phyloP scores from a whole-genome alignment of 2,113 vertebrate genomes.

The Acanthisitta chloris region DNA sequence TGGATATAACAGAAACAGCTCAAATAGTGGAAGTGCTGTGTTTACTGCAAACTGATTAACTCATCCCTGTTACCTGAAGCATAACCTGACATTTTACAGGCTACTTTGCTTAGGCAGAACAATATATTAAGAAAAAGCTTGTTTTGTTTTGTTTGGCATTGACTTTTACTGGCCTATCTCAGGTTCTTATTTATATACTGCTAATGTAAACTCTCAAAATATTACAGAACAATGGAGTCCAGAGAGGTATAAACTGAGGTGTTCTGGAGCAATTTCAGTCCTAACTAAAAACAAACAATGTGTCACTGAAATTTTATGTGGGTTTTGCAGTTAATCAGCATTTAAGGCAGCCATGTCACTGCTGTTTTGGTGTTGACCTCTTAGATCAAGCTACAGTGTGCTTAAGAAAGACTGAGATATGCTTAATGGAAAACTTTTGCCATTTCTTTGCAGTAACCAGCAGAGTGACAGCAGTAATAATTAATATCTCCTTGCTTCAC shows the following conservation, averaged over 20 bases:
- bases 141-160: not conserved
- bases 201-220: not conserved
- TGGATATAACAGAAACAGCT: not conserved
- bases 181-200: not conserved
- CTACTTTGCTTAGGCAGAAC: not conserved
- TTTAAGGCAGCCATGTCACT: not conserved
- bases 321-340: not conserved
- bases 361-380: not conserved
- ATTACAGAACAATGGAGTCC: not conserved
- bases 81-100: not conserved
- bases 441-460: not conserved
- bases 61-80: not conserved
- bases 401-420: not conserved
- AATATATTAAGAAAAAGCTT: not conserved
- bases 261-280: not conserved
- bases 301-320: not conserved
- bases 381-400: not conserved
- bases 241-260: not conserved
- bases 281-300: not conserved
- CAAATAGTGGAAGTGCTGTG: not conserved
- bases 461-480: conserved; percentile 38
- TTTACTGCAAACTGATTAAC: not conserved
- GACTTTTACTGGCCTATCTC: not conserved
- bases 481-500: conserved; percentile 34
- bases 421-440: not conserved